A percentile compares a stretch with the other conserved stretches of the same genome.
Conservation (phyloP, 1,140 invertebrate species). For the Drosophila azteca region DNA sequence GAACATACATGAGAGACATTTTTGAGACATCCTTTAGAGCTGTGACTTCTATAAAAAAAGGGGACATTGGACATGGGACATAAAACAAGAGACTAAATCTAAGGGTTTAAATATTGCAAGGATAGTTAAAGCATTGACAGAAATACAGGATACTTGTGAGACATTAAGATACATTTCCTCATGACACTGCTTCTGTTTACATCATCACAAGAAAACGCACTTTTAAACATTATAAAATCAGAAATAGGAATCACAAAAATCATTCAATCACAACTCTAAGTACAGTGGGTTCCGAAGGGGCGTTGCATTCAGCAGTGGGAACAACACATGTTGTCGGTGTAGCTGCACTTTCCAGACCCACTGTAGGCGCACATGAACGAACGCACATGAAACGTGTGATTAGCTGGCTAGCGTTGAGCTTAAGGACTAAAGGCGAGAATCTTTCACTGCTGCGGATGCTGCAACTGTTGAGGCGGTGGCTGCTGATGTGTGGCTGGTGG, state of each 20-base stretch:
- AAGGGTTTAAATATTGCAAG: no score
- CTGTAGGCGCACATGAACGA: constrained; percentile 27
- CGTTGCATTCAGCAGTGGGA: no score
- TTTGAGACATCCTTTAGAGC: neutral
- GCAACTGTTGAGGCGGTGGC: constrained; percentile 57
- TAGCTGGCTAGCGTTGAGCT: constrained; percentile 52
- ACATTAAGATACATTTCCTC: no score
- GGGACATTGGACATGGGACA: no score
- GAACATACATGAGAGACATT: constrained; percentile 24
- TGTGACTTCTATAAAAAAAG: no score
- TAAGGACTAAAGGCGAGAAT: constrained; percentile 48
- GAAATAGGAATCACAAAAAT: neutral
- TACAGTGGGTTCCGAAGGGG: neutral
- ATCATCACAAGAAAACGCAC: no score
- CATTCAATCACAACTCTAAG: constrained; percentile 39
- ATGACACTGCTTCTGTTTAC: no score
- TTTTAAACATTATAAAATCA: neutral
- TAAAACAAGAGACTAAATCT: no score
- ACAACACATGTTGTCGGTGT: no score
- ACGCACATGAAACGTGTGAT: constrained; percentile 25
- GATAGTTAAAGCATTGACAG: no score
- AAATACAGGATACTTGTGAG: no score
- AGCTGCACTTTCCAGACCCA: no score
- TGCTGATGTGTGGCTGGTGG: constrained; percentile 68
- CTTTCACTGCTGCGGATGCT: constrained; percentile 52